These are phyloP conservation scores for Halcyon chelicuti DNA, from an alignment of 2,797 vertebrate species.

Conservation along the genomic window DNA sequence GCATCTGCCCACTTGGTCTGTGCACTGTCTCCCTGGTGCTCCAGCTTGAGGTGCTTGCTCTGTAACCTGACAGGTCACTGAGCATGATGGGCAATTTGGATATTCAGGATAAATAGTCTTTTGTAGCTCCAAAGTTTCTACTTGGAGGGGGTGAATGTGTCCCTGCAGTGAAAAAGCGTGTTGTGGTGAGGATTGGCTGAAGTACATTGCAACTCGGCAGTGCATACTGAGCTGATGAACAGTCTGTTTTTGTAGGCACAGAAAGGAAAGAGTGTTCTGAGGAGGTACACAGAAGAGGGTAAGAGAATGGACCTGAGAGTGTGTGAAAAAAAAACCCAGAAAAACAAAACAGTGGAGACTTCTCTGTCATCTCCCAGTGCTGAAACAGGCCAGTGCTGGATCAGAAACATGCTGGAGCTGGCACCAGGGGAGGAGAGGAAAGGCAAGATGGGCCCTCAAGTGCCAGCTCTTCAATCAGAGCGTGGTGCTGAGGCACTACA, in stretches of 20 bases:
- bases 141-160: not conserved
- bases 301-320: not conserved
- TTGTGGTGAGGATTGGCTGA: not conserved
- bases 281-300: not conserved
- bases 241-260: not conserved
- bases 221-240: rapidly evolving
- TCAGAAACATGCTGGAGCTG: not conserved
- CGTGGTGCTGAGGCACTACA: rapidly evolving
- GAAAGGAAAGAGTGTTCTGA: not conserved
- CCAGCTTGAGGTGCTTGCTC: not conserved
- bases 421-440: not conserved
- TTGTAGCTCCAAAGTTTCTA: not conserved
- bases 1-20: rapidly evolving
- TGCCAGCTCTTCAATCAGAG: rapidly evolving
- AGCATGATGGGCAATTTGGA: not conserved
- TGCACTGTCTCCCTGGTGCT: not conserved
- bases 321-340: not conserved
- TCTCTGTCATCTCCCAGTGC: not conserved
- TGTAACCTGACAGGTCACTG: no score
- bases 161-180: not conserved
- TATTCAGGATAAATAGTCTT: not conserved
- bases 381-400: not conserved
- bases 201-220: not conserved
- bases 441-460: rapidly evolving
- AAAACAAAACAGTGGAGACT: not conserved